Evolutionary conservation across 2,888 invertebrate species (phyloP).

Genomic region (Fragum sueziense): DNA sequence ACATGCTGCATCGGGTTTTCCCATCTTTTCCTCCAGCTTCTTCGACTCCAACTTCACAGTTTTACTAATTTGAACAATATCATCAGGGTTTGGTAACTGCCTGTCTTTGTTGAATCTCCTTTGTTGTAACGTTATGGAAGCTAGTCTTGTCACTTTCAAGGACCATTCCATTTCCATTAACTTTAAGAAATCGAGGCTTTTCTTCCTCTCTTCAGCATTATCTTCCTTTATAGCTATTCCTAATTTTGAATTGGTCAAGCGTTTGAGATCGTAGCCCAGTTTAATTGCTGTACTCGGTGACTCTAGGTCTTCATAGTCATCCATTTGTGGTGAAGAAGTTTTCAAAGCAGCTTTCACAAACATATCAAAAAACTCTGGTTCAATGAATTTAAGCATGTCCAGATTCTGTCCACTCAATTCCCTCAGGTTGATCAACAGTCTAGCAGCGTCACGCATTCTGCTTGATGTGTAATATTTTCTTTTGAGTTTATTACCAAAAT

Average conservation of each 20-base stretch:
- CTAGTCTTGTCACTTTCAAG: neutral
- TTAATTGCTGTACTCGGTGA: constrained; percentile 53
- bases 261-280: constrained; percentile 50
- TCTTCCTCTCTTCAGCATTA: neutral
- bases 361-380: neutral
- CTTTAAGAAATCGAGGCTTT: neutral
- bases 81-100: neutral
- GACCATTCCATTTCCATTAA: neutral
- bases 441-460: constrained; percentile 5
- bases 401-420: neutral
- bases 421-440: constrained; percentile 7
- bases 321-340: constrained; percentile 39
- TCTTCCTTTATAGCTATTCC: neutral
- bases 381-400: neutral
- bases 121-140: neutral
- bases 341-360: constrained; percentile 3
- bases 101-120: neutral
- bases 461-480: neutral
- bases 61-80: neutral
- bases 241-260: constrained; percentile 15
- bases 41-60: neutral
- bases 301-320: constrained; percentile 51
- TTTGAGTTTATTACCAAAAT: constrained; percentile 14
- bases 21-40: neutral
- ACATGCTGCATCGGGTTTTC: neutral